Conservation (phyloP, 1,140 invertebrate genomes). For the Camponotus vicinus region DNA sequence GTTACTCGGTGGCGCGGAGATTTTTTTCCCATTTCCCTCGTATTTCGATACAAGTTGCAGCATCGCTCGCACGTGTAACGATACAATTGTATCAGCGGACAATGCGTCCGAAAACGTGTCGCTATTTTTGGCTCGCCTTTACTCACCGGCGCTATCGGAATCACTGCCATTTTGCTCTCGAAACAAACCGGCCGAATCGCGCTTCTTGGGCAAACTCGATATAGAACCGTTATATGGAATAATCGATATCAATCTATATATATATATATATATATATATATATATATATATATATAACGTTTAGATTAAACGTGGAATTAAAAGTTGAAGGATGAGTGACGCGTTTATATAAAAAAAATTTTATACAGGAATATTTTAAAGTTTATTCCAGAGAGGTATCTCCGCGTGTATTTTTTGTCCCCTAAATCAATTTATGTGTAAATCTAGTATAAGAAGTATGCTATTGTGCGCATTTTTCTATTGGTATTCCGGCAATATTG, state of each 20-base stretch:
- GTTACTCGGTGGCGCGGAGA: neutral
- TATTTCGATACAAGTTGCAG: slow-evolving; percentile 20
- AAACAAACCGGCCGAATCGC: slow-evolving; percentile 3
- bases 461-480: neutral
- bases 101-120: slow-evolving; percentile 47
- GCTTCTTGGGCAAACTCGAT: neutral
- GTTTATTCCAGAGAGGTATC: neutral
- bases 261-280: neutral
- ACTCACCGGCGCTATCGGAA: slow-evolving; percentile 10
- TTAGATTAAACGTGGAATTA: slow-evolving; percentile 1
- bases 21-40: slow-evolving; percentile 34
- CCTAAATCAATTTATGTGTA: neutral
- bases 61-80: slow-evolving; percentile 44
- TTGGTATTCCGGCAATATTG: neutral
- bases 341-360: neutral
- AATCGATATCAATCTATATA: slow-evolving; percentile 30
- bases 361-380: neutral
- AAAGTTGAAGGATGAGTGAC: neutral
- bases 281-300: neutral
- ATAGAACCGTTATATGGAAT: slow-evolving; percentile 1
- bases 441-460: neutral
- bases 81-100: slow-evolving; percentile 39
- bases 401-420: neutral
- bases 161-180: slow-evolving; percentile 29
- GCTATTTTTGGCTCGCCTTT: slow-evolving; percentile 43